Percentiles rank a stretch among this genome's conserved stretches.
phyloP scores from a whole-genome alignment of 1,140 invertebrate genomes.

The Caenorhabditis tropicalis region DNA sequence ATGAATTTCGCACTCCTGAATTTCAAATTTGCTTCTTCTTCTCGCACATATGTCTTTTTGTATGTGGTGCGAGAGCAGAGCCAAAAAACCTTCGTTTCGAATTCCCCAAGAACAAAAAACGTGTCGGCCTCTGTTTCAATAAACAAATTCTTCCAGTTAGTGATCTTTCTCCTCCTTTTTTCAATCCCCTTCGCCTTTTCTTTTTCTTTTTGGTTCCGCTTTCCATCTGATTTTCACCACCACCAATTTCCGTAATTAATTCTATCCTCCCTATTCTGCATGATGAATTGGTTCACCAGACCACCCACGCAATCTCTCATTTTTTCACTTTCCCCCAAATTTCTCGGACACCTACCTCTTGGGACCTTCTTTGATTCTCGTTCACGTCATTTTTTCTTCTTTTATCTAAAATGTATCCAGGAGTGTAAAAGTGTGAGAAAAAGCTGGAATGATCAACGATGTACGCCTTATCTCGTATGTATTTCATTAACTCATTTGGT shows the following conservation, averaged over 20 bases:
- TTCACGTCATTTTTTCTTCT: neutral
- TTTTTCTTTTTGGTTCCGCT: neutral
- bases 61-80: neutral
- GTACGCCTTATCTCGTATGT: conserved; percentile 43
- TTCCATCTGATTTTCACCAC: neutral
- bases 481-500: conserved; percentile 42
- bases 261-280: neutral
- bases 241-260: neutral
- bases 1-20: neutral
- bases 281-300: neutral
- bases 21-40: neutral
- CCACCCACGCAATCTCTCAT: neutral
- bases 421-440: neutral
- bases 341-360: neutral
- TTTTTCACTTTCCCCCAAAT: neutral
- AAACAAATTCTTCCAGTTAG: neutral
- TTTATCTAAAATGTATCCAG: neutral
- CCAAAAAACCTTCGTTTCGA: neutral
- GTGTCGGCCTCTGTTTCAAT: neutral
- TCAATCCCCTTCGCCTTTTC: neutral
- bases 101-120: conserved; percentile 5
- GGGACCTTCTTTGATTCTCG: neutral
- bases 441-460: conserved; percentile 38
- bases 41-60: neutral
- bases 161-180: neutral